phyloP scores from a whole-genome alignment of 2,113 vertebrate genomes.

The Aspiorhynchus laticeps region DNA sequence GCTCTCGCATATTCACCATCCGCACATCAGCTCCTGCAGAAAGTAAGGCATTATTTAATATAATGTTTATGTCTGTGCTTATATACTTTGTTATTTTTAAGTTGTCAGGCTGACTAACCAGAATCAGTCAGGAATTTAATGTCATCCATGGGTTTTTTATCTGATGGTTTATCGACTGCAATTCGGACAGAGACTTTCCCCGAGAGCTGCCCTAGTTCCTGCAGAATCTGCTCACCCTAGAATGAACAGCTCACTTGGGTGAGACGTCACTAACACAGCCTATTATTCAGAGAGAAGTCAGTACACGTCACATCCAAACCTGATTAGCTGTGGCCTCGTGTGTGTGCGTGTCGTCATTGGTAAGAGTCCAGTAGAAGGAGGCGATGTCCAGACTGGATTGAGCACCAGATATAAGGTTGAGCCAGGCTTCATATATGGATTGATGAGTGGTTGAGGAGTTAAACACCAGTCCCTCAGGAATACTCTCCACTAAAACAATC shows the following conservation, averaged over 20 bases:
- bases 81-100: background rate
- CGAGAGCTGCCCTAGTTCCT: conserved; percentile 72
- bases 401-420: conserved; percentile 72
- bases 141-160: conserved; percentile 59
- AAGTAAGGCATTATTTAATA: background rate
- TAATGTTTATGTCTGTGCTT: background rate
- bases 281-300: background rate
- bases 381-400: conserved; percentile 85
- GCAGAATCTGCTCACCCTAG: conserved; percentile 82
- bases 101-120: conserved; percentile 68
- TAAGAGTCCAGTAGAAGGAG: conserved; percentile 95
- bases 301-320: conserved; percentile 66
- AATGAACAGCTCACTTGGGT: background rate
- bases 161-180: conserved; percentile 74
- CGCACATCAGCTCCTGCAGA: conserved; percentile 81
- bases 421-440: conserved; percentile 83
- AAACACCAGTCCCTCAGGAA: conserved; percentile 84
- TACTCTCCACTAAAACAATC: conserved; percentile 86
- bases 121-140: conserved; percentile 75
- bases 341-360: conserved; percentile 83
- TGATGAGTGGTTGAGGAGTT: conserved; percentile 72
- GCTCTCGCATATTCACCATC: conserved; percentile 79
- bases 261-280: background rate
- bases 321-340: conserved; percentile 79
- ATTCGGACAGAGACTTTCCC: conserved; percentile 77